Evolutionary conservation across 2,113 vertebrate species (phyloP).

Genomic region (Psittacara wagleri): DNA sequence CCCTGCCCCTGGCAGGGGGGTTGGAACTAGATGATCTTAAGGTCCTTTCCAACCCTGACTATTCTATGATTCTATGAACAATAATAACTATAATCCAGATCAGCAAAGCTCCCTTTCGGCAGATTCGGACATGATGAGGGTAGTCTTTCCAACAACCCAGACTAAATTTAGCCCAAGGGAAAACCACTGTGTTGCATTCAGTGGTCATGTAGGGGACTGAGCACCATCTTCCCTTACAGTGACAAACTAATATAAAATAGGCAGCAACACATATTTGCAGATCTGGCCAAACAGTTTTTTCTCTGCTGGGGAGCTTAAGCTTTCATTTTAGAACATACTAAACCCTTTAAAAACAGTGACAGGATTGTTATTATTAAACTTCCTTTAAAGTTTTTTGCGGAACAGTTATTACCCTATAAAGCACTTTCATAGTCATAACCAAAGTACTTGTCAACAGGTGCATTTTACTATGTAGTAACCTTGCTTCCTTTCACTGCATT

Average conservation of each 20-base stretch:
- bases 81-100: background rate
- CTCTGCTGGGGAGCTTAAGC: background rate
- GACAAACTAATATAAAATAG: background rate
- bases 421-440: background rate
- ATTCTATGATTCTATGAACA: too few relatives aligned
- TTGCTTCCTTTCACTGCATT: background rate
- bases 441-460: background rate
- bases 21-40: too few relatives aligned
- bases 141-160: background rate
- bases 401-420: background rate
- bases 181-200: background rate
- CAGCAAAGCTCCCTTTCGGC: background rate
- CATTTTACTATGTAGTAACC: background rate
- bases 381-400: background rate
- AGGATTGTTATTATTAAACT: background rate
- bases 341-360: background rate
- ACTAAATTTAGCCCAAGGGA: background rate
- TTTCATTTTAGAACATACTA: background rate
- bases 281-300: background rate
- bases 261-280: background rate
- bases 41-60: too few relatives aligned
- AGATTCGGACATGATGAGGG: background rate
- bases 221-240: background rate
- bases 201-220: background rate
- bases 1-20: too few relatives aligned